These are phyloP conservation scores for Crenichthys baileyi DNA, from an alignment of 2,797 vertebrate species.

Conservation along the genomic window DNA sequence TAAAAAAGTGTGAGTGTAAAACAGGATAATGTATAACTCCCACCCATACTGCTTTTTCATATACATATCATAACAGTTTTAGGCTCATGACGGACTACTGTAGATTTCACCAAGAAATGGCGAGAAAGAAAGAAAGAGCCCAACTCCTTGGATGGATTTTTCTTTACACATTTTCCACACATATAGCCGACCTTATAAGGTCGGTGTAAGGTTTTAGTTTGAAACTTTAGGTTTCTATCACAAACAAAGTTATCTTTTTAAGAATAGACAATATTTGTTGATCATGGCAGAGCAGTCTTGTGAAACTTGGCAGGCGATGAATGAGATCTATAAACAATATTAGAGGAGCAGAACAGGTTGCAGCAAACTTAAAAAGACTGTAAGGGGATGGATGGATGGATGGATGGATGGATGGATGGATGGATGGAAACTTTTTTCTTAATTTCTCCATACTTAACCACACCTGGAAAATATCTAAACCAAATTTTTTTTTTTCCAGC, in stretches of 20 bases:
- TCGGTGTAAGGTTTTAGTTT: neutral
- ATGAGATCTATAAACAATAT: no score
- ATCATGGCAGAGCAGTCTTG: no score
- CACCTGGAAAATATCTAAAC: no score
- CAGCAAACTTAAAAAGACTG: no score
- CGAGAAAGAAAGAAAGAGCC: neutral
- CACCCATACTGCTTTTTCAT: constrained; percentile 39
- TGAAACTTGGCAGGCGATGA: no score
- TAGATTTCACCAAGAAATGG: neutral
- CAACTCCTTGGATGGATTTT: neutral
- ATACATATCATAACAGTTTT: constrained; percentile 1
- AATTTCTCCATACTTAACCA: no score
- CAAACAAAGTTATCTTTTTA: no score
- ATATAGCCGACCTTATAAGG: rapidly evolving
- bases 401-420: no score
- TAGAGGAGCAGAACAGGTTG: no score
- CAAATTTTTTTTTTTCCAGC: no score
- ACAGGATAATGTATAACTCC: constrained; percentile 49
- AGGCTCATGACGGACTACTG: neutral
- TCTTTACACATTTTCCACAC: neutral
- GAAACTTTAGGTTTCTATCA: neutral
- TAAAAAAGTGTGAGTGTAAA: constrained; percentile 48
- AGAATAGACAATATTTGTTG: neutral
- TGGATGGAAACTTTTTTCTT: no score
- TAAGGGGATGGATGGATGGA: no score